Conservation (phyloP, 2,797 vertebrate genomes). For the Phrynocephalus forsythii region DNA sequence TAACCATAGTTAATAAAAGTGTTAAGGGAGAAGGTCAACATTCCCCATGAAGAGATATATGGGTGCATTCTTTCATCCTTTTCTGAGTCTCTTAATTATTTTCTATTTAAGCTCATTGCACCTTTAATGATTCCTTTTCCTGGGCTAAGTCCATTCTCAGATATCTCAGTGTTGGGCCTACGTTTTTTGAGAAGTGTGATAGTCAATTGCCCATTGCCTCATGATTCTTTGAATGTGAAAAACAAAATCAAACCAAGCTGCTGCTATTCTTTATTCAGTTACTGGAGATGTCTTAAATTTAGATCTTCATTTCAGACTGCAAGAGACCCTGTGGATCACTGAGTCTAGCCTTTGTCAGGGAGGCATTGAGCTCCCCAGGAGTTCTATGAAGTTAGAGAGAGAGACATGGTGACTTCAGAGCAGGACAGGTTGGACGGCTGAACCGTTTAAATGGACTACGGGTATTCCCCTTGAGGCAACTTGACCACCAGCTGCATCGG, state of each 20-base stretch:
- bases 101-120: neutral
- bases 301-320: too few species aligned
- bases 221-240: neutral
- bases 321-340: too few species aligned
- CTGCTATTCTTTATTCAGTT: too few species aligned
- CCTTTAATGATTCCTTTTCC: neutral
- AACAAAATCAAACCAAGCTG: too few species aligned
- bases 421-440: neutral
- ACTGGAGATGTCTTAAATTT: too few species aligned
- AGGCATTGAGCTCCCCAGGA: neutral
- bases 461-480: neutral
- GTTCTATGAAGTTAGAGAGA: neutral
- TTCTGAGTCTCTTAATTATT: neutral
- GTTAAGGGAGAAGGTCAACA: neutral
- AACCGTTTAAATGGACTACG: neutral
- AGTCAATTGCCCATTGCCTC: constrained; percentile 1
- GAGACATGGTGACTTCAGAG: neutral
- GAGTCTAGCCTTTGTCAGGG: too few species aligned
- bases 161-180: neutral
- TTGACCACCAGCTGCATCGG: too few species aligned
- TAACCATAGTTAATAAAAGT: neutral
- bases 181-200: neutral
- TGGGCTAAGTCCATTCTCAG: neutral
- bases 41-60: too few species aligned
- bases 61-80: neutral